Evolutionary conservation across 2,888 invertebrate genomes (phyloP).

Genomic region (Aspidiotus destructor): DNA sequence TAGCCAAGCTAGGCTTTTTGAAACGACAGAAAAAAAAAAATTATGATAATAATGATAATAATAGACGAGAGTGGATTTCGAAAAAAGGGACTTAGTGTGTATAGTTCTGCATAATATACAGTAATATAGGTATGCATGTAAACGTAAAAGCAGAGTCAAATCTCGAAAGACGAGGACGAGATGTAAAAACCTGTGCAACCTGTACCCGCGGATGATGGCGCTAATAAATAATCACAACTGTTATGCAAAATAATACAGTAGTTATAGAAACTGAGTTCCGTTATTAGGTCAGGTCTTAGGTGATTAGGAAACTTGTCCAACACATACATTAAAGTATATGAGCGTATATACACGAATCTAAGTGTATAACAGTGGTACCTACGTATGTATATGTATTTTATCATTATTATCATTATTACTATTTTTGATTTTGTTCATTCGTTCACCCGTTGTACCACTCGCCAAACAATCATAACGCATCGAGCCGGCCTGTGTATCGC

Average conservation of each 20-base stretch:
- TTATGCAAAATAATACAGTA: conserved; percentile 31
- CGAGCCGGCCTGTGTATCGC: not conserved
- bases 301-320: conserved; percentile 32
- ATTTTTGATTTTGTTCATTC: not conserved
- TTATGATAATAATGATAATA: too few species aligned
- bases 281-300: conserved; percentile 30
- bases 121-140: too few species aligned
- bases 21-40: too few species aligned
- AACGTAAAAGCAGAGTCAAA: conserved; percentile 12
- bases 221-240: conserved; percentile 29
- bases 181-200: conserved; percentile 24
- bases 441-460: not conserved
- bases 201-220: conserved; percentile 24
- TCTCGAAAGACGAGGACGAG: conserved; percentile 28
- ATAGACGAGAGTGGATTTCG: too few species aligned
- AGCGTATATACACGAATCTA: not conserved
- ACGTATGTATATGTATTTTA: too few species aligned
- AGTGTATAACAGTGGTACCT: not conserved
- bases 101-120: too few species aligned
- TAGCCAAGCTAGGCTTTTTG: too few species aligned
- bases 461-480: not conserved
- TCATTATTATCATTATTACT: not conserved
- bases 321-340: conserved; percentile 7
- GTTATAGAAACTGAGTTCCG: conserved; percentile 28
- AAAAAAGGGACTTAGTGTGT: too few species aligned